phyloP scores from a whole-genome alignment of 2,113 vertebrate species.

The Antechinus stuartii region DNA sequence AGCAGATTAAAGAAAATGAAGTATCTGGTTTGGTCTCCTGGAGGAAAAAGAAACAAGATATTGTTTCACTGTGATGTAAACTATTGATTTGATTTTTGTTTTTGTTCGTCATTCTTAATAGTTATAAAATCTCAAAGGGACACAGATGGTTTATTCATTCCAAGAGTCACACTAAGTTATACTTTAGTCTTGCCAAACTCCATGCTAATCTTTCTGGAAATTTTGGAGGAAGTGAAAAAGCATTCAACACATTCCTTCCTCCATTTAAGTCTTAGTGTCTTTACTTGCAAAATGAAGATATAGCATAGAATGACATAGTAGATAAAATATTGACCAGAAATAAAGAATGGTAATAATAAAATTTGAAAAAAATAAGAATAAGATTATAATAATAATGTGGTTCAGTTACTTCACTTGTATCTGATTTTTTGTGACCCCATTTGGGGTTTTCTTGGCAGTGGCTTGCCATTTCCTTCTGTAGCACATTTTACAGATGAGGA shows the following conservation, averaged over 20 bases:
- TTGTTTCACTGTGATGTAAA: slow-evolving; percentile 57
- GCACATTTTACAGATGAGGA: background rate
- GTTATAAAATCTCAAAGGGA: slow-evolving; percentile 33
- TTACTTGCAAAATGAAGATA: background rate
- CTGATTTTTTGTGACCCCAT: background rate
- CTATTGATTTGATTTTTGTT: slow-evolving; percentile 58
- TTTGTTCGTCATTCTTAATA: slow-evolving; percentile 65
- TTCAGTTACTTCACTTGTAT: background rate
- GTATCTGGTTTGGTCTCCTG: slow-evolving; percentile 50
- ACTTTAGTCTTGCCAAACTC: slow-evolving; percentile 36
- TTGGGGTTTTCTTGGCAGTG: background rate
- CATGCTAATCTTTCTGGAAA: slow-evolving; percentile 58
- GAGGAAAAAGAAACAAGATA: slow-evolving; percentile 55
- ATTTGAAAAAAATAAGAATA: background rate
- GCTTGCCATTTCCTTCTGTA: background rate
- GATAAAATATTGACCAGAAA: background rate
- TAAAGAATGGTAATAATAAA: background rate
- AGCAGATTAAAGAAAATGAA: slow-evolving; percentile 63
- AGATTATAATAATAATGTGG: background rate
- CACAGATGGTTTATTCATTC: slow-evolving; percentile 49
- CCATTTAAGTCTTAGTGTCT: background rate
- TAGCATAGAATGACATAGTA: background rate
- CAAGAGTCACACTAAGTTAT: slow-evolving; percentile 23
- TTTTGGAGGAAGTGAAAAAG: background rate
- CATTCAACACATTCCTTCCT: background rate